A percentile compares a stretch with the other conserved stretches of the same genome.
These are phyloP conservation scores for Acrobasis repandana DNA, from an alignment of 2,888 invertebrate genomes.

Conservation along the genomic window DNA sequence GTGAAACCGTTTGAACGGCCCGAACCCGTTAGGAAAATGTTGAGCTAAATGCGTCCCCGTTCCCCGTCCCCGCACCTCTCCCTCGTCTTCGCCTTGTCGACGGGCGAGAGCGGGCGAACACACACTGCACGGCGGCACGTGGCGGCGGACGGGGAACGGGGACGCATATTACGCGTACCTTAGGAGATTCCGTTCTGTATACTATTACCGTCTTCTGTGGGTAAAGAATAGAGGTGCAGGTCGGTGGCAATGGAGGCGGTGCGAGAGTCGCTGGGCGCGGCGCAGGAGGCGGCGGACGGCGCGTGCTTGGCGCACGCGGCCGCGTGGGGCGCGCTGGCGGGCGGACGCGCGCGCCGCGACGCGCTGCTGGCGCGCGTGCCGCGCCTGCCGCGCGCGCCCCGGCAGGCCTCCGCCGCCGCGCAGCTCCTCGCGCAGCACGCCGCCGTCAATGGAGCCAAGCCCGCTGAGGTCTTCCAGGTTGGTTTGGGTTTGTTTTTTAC, in stretches of 20 bases:
- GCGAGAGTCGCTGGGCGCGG: conserved; percentile 93
- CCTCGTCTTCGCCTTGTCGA: too few relatives aligned
- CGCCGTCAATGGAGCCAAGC: conserved; percentile 86
- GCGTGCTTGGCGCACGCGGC: conserved; percentile 93
- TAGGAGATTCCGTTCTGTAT: too few relatives aligned
- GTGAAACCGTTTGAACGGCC: neutral
- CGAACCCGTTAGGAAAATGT: too few relatives aligned
- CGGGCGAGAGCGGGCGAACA: too few relatives aligned
- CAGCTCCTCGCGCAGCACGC: conserved; percentile 92
- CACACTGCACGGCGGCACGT: too few relatives aligned
- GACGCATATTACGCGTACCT: too few relatives aligned
- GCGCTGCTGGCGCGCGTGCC: conserved; percentile 48
- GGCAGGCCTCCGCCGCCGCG: conserved; percentile 89
- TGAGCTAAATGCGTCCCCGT: too few relatives aligned
- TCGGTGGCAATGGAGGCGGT: conserved; percentile 90
- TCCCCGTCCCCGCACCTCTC: too few relatives aligned
- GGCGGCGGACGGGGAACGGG: too few relatives aligned
- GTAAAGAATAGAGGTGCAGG: conserved; percentile 59
- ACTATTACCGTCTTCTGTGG: too few relatives aligned
- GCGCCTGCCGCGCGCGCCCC: conserved; percentile 86
- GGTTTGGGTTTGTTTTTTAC: too few relatives aligned
- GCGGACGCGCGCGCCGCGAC: conserved; percentile 88
- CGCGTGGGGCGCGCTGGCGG: conserved; percentile 86
- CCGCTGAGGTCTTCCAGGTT: conserved; percentile 84
- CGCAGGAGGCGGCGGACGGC: conserved; percentile 94